Conservation (phyloP, 2,888 invertebrate species). For the Muschampia plurimacula region DNA sequence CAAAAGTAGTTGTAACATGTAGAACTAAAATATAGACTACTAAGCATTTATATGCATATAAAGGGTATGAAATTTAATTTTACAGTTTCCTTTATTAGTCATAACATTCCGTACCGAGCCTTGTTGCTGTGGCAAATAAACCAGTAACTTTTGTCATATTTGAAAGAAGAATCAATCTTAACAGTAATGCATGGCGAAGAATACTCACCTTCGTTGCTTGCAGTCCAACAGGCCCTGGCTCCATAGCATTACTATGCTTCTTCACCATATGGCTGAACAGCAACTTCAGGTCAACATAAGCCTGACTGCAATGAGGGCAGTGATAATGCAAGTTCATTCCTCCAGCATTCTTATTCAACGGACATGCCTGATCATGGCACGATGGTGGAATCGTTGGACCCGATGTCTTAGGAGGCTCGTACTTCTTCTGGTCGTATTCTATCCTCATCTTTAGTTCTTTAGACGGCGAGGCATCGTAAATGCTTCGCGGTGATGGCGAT, state of each 20-base stretch:
- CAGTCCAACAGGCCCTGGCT: slow-evolving; percentile 72
- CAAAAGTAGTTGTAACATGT: too few relatives aligned
- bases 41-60: too few relatives aligned
- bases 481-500: slow-evolving; percentile 82
- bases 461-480: slow-evolving; percentile 83
- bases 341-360: slow-evolving; percentile 76
- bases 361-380: slow-evolving; percentile 84
- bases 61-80: too few relatives aligned
- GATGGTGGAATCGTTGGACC: slow-evolving; percentile 84
- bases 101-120: neutral
- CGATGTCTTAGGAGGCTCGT: slow-evolving; percentile 65
- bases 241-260: slow-evolving; percentile 76
- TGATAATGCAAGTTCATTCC: slow-evolving; percentile 81
- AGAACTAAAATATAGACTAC: too few relatives aligned
- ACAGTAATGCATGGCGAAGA: neutral
- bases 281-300: slow-evolving; percentile 77
- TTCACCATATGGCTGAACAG: slow-evolving; percentile 81
- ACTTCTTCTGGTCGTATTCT: slow-evolving; percentile 75
- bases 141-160: neutral
- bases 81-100: neutral
- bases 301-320: slow-evolving; percentile 79
- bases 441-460: slow-evolving; percentile 77
- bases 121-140: too few relatives aligned
- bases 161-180: neutral
- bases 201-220: slow-evolving; percentile 79